Conservation (phyloP, 2,888 invertebrate species). For the Leptopilina myrica region DNA sequence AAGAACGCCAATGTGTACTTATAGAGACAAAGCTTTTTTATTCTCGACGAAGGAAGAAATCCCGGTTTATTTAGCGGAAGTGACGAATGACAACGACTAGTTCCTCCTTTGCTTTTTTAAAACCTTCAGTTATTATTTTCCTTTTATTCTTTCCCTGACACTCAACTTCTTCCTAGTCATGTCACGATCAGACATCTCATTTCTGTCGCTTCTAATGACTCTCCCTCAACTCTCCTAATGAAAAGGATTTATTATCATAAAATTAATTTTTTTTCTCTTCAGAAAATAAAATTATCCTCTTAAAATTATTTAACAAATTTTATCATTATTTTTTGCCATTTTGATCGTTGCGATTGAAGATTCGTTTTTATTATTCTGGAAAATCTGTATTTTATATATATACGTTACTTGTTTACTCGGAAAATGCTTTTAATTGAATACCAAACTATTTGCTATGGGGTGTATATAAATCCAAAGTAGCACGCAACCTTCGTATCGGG, state of each 20-base stretch:
- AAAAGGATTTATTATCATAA: background rate
- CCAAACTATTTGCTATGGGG: conserved; percentile 25
- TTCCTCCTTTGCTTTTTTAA: conserved; percentile 58
- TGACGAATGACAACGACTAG: conserved; percentile 66
- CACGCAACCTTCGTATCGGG: conserved; percentile 25
- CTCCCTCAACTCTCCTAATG: background rate
- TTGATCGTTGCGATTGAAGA: background rate
- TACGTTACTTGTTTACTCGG: conserved; percentile 5
- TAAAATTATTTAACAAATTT: no score
- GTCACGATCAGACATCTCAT: conserved; percentile 7
- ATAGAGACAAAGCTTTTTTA: conserved; percentile 65
- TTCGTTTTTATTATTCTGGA: background rate
- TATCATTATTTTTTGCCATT: no score
- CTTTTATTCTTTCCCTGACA: conserved; percentile 41
- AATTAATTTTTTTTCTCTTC: no score
- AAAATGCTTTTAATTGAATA: conserved; percentile 37
- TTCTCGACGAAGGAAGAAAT: conserved; percentile 54
- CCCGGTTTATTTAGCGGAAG: conserved; percentile 70
- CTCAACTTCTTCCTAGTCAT: conserved; percentile 35
- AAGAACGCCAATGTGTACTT: conserved; percentile 31
- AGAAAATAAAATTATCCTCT: no score
- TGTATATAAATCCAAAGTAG: conserved; percentile 28
- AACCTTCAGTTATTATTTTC: conserved; percentile 21
- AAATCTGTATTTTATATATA: background rate
- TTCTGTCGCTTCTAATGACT: conserved; percentile 20